Percentiles rank a stretch among this genome's conserved stretches.
These are phyloP conservation scores for Drosophila siamana DNA, from an alignment of 2,888 invertebrate genomes.

Conservation along the genomic window DNA sequence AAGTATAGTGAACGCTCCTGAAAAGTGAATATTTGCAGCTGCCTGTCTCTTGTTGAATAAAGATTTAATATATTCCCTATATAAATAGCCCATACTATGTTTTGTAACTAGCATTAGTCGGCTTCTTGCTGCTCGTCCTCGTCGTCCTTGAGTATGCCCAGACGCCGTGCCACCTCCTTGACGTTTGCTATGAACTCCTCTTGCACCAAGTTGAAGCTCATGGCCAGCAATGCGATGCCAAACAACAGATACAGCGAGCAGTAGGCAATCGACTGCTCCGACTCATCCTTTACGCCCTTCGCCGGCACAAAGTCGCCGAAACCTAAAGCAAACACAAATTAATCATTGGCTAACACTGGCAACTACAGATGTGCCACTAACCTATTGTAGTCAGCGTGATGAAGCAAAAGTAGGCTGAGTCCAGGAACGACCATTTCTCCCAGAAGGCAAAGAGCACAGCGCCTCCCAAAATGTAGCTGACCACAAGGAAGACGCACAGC, in stretches of 20 bases:
- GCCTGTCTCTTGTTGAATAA: background rate
- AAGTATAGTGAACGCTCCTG: conserved; percentile 26
- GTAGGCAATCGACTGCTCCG: conserved; percentile 89
- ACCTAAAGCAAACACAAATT: conserved; percentile 83
- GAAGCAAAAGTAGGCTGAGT: conserved; percentile 97
- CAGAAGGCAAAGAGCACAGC: conserved; percentile 94
- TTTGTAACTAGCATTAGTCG: conserved; percentile 16
- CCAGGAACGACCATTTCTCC: conserved; percentile 94
- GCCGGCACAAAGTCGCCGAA: conserved; percentile 97
- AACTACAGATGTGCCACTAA: conserved; percentile 46
- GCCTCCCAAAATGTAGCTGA: conserved; percentile 95
- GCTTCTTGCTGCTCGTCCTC: conserved; percentile 86
- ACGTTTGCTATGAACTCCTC: conserved; percentile 96
- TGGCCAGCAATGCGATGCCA: conserved; percentile 96
- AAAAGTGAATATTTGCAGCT: background rate
- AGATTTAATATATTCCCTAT: background rate
- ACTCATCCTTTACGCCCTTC: conserved; percentile 86
- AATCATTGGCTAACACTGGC: background rate
- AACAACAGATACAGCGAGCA: conserved; percentile 97
- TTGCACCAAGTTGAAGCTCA: conserved; percentile 98
- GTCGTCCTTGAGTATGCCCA: conserved; percentile 94
- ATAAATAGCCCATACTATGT: background rate
- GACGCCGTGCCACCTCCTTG: conserved; percentile 92
- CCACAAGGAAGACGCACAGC: conserved; percentile 94
- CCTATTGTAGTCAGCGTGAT: conserved; percentile 96